Evolutionary conservation across 2,888 invertebrate species (phyloP).

Genomic region (Troides oblongomaculatus): DNA sequence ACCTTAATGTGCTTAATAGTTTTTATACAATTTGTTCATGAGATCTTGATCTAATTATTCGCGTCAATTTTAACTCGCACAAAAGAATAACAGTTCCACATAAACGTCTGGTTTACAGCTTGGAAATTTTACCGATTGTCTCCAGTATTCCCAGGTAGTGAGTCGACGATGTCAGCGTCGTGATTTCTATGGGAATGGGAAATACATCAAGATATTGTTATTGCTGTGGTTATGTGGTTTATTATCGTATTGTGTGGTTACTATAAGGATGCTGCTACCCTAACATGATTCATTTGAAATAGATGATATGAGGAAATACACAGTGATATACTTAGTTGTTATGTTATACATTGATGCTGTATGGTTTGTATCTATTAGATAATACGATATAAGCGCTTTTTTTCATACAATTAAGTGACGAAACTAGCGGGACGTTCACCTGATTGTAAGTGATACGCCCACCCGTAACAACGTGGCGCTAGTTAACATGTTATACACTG

Average conservation of each 20-base stretch:
- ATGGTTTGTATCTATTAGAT: too few relatives aligned
- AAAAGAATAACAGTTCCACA: not conserved
- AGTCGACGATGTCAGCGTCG: not conserved
- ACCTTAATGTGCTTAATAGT: too few relatives aligned
- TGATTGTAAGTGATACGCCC: too few relatives aligned
- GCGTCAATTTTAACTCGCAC: not conserved
- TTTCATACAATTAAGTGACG: too few relatives aligned
- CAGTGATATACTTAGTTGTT: not conserved
- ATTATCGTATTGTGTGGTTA: not conserved
- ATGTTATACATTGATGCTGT: not conserved
- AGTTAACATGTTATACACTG: too few relatives aligned
- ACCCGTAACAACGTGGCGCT: too few relatives aligned
- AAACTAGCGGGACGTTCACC: too few relatives aligned
- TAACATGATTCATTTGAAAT: not conserved
- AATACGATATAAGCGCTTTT: too few relatives aligned
- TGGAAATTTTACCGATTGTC: not conserved
- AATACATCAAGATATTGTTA: not conserved
- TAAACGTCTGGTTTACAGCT: not conserved
- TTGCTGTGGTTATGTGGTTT: not conserved
- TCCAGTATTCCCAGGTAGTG: not conserved
- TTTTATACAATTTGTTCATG: too few relatives aligned
- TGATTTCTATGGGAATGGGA: not conserved
- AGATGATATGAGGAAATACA: not conserved
- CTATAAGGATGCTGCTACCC: not conserved
- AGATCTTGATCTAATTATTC: too few relatives aligned